Conservation (phyloP, 2,113 vertebrate species). For the Oreotrochilus melanogaster region DNA sequence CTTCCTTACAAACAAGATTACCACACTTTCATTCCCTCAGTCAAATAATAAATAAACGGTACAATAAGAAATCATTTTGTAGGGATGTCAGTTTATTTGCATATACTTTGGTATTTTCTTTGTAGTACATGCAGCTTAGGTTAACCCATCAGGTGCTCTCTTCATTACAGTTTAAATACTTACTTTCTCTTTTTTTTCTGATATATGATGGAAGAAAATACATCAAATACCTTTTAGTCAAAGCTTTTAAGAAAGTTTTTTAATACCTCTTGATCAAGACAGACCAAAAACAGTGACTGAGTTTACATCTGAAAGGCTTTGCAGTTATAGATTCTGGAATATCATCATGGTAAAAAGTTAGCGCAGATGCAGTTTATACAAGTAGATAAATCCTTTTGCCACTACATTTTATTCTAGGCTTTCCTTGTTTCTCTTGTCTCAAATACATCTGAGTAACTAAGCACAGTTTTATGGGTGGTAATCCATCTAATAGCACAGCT, state of each 20-base stretch:
- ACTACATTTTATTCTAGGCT: not conserved
- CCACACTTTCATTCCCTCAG: not conserved
- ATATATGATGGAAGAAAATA: not conserved
- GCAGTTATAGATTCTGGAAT: not conserved
- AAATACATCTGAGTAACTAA: not conserved
- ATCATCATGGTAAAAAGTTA: not conserved
- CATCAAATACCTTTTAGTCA: not conserved
- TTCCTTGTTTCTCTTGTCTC: not conserved
- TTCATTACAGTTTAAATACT: not conserved
- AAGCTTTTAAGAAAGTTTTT: not conserved
- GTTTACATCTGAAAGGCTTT: not conserved
- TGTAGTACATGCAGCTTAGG: not conserved
- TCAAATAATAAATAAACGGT: not conserved
- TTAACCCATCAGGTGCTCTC: not conserved
- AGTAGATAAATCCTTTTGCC: not conserved
- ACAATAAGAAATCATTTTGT: not conserved
- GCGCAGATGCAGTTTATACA: not conserved
- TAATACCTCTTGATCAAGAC: not conserved
- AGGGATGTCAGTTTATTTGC: not conserved
- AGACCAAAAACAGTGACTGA: not conserved
- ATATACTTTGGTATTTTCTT: not conserved
- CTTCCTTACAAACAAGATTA: not conserved
- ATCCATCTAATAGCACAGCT: not conserved
- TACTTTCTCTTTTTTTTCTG: not conserved
- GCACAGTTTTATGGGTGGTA: not conserved